phyloP scores from a whole-genome alignment of 2,888 invertebrate genomes.

The Gryllus longicercus region DNA sequence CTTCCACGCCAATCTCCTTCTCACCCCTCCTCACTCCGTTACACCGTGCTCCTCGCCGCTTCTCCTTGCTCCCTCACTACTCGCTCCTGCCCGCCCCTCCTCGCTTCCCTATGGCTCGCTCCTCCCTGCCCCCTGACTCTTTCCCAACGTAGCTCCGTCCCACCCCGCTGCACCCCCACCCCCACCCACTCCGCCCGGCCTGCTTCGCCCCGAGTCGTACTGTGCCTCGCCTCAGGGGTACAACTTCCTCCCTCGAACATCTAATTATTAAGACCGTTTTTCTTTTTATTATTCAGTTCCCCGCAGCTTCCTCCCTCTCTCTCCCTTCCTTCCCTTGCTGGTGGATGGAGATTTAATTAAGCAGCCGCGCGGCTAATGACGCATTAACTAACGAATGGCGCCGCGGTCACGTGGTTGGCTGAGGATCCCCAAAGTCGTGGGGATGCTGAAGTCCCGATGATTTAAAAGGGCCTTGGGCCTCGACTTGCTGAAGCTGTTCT shows the following conservation, averaged over 20 bases:
- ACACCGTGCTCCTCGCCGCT: too few species aligned
- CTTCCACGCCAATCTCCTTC: too few species aligned
- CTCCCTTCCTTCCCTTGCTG: not conserved
- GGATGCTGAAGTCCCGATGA: too few species aligned
- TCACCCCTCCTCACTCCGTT: too few species aligned
- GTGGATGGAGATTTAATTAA: constrained; percentile 17
- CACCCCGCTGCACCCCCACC: not conserved
- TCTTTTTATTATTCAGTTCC: not conserved
- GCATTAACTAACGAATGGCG: not conserved
- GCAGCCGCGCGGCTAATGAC: not conserved
- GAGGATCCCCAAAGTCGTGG: too few species aligned
- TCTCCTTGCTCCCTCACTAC: too few species aligned
- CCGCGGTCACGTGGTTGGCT: not conserved
- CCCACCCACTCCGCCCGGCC: not conserved
- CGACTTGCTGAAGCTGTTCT: too few species aligned
- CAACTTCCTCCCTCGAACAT: not conserved
- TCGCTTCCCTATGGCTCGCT: too few species aligned
- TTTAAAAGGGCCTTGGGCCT: too few species aligned
- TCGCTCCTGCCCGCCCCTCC: too few species aligned
- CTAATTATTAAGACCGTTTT: constrained; percentile 10
- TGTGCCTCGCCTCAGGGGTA: not conserved
- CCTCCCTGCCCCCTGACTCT: too few species aligned
- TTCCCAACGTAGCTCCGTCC: not conserved
- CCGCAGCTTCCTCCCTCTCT: not conserved
- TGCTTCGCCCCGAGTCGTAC: not conserved